Percentiles rank a stretch among this genome's conserved stretches.
phyloP scores from a whole-genome alignment of 2,113 vertebrate species.

The Gymnarchus niloticus region DNA sequence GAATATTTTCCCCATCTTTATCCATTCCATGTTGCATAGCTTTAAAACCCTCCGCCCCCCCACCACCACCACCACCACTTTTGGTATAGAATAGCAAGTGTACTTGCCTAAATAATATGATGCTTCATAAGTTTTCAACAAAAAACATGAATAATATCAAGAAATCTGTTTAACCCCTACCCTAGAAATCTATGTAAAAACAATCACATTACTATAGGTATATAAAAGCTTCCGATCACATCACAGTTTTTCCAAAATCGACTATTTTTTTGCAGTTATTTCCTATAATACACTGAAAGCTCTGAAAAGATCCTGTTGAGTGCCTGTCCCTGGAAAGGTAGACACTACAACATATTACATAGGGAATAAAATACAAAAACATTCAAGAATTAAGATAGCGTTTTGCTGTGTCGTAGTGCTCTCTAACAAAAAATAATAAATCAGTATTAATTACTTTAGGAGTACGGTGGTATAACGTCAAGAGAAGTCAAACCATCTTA shows the following conservation, averaged over 20 bases:
- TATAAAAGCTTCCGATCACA: conserved; percentile 15
- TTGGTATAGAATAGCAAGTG: neutral
- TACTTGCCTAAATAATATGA: conserved; percentile 11
- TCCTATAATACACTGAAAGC: neutral
- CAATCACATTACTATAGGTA: conserved; percentile 15
- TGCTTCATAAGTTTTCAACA: neutral
- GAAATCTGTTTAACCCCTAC: neutral
- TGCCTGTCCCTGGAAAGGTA: neutral
- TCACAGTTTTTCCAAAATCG: conserved; percentile 13
- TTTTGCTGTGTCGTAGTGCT: neutral
- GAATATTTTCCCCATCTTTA: conserved; percentile 1
- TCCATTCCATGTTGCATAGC: conserved; percentile 16
- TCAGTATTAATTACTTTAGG: conserved; percentile 2
- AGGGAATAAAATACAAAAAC: neutral
- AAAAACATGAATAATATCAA: conserved; percentile 5
- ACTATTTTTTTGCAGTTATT: neutral
- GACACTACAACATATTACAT: neutral
- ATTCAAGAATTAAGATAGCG: neutral
- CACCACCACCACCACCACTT: too few species aligned
- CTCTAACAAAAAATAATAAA: neutral
- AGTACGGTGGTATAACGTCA: neutral
- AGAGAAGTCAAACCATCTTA: conserved; percentile 11
- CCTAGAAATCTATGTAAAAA: conserved; percentile 6
- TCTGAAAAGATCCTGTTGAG: too few species aligned
- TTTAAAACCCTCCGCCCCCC: neutral